These are phyloP conservation scores for Prorops nasuta DNA, from an alignment of 1,140 invertebrate species.

Conservation along the genomic window DNA sequence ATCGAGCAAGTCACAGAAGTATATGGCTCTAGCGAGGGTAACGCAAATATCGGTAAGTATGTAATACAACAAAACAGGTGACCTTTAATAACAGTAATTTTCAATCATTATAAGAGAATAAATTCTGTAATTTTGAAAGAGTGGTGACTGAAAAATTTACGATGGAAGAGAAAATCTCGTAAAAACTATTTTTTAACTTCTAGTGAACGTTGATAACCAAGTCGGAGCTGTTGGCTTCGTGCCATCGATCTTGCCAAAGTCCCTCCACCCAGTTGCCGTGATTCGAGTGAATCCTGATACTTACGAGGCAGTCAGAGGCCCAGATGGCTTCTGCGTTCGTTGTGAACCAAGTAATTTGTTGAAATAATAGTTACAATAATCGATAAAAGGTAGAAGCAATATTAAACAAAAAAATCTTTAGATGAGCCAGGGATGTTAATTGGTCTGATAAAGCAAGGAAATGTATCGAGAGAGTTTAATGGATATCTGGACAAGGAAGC, in stretches of 20 bases:
- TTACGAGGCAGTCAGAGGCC: conserved; percentile 61
- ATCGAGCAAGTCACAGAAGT: conserved; percentile 67
- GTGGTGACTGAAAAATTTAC: too few species aligned
- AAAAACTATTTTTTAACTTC: conserved; percentile 21
- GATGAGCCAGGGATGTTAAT: conserved; percentile 78
- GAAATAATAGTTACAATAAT: not conserved
- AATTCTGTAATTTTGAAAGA: too few species aligned
- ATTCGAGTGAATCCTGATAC: conserved; percentile 62
- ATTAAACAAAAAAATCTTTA: conserved; percentile 22
- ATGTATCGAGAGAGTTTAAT: conserved; percentile 56
- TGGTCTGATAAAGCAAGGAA: conserved; percentile 66
- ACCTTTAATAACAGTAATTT: too few species aligned
- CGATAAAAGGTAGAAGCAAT: not conserved
- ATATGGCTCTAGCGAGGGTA: conserved; percentile 78
- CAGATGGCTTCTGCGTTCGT: conserved; percentile 65
- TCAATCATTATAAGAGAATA: not conserved
- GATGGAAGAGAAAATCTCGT: not conserved
- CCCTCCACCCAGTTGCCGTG: conserved; percentile 58
- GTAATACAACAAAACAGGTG: too few species aligned
- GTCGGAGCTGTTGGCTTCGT: conserved; percentile 75
- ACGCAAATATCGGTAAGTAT: conserved; percentile 66
- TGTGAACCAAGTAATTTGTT: conserved; percentile 59
- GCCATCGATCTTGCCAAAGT: conserved; percentile 60
- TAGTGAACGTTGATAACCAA: conserved; percentile 69
- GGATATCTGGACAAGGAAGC: conserved; percentile 69